These are phyloP conservation scores for Venustaconcha ellipsiformis DNA, from an alignment of 1,140 invertebrate genomes.

Conservation along the genomic window DNA sequence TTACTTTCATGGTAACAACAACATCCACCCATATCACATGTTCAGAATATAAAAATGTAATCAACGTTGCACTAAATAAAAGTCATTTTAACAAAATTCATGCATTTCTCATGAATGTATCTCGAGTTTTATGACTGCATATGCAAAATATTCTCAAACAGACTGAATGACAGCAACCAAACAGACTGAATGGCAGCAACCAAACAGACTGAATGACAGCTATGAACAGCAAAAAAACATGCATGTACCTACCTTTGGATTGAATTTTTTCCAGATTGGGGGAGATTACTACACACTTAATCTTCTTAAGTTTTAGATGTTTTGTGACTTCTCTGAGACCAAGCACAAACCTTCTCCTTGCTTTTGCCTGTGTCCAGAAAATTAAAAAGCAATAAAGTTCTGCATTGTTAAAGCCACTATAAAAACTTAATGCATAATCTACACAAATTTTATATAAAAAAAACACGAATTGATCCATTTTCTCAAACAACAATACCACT, in stretches of 20 bases:
- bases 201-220: neutral
- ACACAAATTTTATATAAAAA: neutral
- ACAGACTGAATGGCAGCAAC: neutral
- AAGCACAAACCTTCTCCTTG: constrained; percentile 73
- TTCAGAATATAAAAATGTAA: too few relatives aligned
- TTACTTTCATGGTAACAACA: too few relatives aligned
- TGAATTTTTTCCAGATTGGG: constrained; percentile 72
- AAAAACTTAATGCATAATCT: neutral
- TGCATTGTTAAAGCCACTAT: neutral
- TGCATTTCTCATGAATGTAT: too few relatives aligned
- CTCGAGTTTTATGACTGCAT: neutral
- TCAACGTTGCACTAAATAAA: too few relatives aligned
- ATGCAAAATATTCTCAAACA: neutral
- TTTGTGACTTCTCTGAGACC: constrained; percentile 75
- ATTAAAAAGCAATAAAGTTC: constrained; percentile 4
- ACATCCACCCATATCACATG: too few relatives aligned
- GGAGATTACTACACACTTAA: constrained; percentile 75
- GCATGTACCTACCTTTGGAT: constrained; percentile 63
- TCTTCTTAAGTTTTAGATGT: constrained; percentile 72
- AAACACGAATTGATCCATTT: neutral
- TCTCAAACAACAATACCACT: neutral
- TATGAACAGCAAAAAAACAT: neutral
- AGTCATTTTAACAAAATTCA: too few relatives aligned
- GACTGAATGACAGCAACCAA: neutral
- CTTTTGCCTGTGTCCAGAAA: constrained; percentile 63